phyloP scores from a whole-genome alignment of 2,888 invertebrate genomes.

The Rhorus exstirpatorius region DNA sequence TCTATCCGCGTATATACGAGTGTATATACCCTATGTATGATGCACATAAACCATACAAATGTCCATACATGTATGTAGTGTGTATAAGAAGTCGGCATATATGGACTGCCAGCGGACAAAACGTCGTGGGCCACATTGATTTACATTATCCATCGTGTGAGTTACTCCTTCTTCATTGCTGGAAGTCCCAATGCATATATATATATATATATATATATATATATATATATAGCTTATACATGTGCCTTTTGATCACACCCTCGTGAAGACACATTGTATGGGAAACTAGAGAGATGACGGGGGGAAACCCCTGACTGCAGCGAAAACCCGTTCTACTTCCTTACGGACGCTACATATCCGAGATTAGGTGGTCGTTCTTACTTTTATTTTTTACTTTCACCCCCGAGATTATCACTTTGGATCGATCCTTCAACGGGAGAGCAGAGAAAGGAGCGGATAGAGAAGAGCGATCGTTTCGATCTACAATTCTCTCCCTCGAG shows the following conservation, averaged over 20 bases:
- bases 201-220: neutral
- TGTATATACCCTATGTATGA: neutral
- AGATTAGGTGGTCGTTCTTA: constrained; percentile 64
- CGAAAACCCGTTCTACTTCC: constrained; percentile 59
- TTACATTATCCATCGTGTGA: neutral
- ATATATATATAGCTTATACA: neutral
- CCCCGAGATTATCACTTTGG: constrained; percentile 71
- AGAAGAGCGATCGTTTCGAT: constrained; percentile 70
- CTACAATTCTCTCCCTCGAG: constrained; percentile 70
- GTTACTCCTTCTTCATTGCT: constrained; percentile 9
- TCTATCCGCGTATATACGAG: neutral
- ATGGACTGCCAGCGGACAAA: neutral
- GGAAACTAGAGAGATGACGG: constrained; percentile 6
- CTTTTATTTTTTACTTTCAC: constrained; percentile 21
- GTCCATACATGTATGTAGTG: neutral
- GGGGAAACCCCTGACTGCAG: constrained; percentile 11
- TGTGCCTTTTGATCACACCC: neutral
- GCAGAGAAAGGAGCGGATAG: constrained; percentile 38
- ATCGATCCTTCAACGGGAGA: constrained; percentile 70
- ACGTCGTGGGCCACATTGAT: constrained; percentile 23
- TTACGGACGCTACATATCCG: constrained; percentile 52
- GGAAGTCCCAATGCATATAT: neutral
- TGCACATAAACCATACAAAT: neutral
- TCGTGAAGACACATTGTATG: constrained; percentile 29
- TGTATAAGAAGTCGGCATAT: neutral